Conservation (phyloP, 2,113 vertebrate species). For the Chlorocebus sabaeus region DNA sequence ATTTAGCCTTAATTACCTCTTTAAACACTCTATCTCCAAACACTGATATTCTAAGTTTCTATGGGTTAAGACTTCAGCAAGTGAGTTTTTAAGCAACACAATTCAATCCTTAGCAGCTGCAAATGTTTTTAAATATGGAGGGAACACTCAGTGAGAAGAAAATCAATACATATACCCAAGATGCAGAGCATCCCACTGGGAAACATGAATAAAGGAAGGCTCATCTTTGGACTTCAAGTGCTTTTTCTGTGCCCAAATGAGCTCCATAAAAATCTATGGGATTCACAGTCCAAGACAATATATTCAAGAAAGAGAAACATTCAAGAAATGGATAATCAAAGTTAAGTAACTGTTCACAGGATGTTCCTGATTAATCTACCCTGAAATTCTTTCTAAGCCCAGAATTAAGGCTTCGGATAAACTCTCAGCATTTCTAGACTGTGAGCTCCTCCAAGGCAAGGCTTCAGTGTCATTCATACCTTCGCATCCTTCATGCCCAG, state of each 20-base stretch:
- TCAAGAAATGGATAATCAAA: slow-evolving; percentile 37
- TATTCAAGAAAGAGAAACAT: slow-evolving; percentile 27
- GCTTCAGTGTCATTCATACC: background rate
- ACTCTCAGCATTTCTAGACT: background rate
- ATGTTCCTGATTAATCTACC: background rate
- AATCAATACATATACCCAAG: background rate
- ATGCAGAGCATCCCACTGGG: background rate
- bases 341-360: background rate
- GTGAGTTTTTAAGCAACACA: background rate
- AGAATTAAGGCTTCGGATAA: background rate
- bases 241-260: background rate
- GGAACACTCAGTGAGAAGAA: background rate
- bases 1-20: background rate
- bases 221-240: background rate
- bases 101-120: background rate
- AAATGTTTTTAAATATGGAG: background rate
- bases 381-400: slow-evolving; percentile 32
- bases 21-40: background rate
- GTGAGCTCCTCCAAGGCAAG: background rate
- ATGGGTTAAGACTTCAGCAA: background rate
- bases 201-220: background rate
- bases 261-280: background rate
- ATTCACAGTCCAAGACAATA: background rate
- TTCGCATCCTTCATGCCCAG: background rate
- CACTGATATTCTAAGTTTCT: background rate